These are phyloP conservation scores for Bostrychus sinensis DNA, from an alignment of 2,113 vertebrate genomes.

Conservation along the genomic window DNA sequence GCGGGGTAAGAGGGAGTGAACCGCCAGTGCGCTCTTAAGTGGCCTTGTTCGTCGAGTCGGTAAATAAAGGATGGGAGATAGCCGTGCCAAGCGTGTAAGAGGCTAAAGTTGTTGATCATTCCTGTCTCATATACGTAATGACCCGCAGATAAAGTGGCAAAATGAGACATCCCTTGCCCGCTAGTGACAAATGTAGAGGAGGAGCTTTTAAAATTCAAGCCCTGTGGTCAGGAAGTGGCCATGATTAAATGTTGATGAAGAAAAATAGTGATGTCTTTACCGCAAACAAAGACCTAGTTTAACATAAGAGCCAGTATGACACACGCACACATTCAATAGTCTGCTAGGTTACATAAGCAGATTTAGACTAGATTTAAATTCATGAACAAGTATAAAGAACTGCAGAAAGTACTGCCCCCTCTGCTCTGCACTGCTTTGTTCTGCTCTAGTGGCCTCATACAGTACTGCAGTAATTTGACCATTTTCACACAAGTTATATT, in stretches of 20 bases:
- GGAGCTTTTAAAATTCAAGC: slow-evolving; percentile 77
- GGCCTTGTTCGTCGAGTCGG: slow-evolving; percentile 82
- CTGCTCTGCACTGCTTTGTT: no score
- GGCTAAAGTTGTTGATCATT: slow-evolving; percentile 80
- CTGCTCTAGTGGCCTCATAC: no score
- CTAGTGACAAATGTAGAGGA: slow-evolving; percentile 79
- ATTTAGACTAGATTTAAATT: neutral
- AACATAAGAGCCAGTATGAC: neutral
- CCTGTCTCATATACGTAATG: slow-evolving; percentile 81
- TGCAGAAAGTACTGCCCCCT: no score
- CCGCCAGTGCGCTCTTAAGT: slow-evolving; percentile 69
- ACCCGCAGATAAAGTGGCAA: slow-evolving; percentile 84
- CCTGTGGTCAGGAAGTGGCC: slow-evolving; percentile 72
- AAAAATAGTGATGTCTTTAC: slow-evolving; percentile 55
- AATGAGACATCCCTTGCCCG: slow-evolving; percentile 80
- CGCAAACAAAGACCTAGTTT: slow-evolving; percentile 19
- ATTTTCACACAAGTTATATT: no score
- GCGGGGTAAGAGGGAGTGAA: slow-evolving; percentile 54
- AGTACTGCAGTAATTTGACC: no score
- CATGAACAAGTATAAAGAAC: neutral
- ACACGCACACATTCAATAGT: neutral
- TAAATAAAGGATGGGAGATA: slow-evolving; percentile 86
- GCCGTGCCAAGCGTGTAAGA: slow-evolving; percentile 76
- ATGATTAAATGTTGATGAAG: slow-evolving; percentile 86
- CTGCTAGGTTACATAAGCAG: neutral